These are phyloP conservation scores for Pipra filicauda DNA, from an alignment of 2,113 vertebrate genomes.

Conservation along the genomic window DNA sequence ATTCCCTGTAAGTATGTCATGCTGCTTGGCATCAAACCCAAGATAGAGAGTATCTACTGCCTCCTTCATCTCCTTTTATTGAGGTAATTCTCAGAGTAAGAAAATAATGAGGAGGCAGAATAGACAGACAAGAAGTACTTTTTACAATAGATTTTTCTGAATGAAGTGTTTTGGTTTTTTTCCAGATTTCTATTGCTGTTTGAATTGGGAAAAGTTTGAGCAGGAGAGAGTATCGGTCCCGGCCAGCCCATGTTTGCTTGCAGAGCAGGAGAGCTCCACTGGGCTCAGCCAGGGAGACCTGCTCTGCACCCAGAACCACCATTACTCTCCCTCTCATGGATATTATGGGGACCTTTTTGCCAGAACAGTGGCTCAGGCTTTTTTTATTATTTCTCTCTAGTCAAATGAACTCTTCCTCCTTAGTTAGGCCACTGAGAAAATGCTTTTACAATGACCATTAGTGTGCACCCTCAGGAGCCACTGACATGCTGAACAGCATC, in stretches of 20 bases:
- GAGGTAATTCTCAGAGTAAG: neutral
- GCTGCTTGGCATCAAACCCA: neutral
- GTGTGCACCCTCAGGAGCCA: neutral
- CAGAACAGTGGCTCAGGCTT: neutral
- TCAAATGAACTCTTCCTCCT: neutral
- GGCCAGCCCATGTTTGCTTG: accelerated
- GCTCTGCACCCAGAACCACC: neutral
- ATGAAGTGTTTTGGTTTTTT: neutral
- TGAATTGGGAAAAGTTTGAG: neutral
- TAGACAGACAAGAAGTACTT: neutral
- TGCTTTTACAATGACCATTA: neutral
- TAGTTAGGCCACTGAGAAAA: neutral
- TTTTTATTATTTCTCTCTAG: neutral
- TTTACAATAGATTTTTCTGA: neutral
- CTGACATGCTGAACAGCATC: neutral
- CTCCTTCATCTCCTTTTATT: neutral
- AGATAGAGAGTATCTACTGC: neutral
- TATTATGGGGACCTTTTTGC: neutral
- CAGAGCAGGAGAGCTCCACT: neutral
- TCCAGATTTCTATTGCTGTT: neutral
- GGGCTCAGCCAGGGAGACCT: neutral
- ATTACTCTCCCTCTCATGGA: neutral
- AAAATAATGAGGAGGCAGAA: neutral
- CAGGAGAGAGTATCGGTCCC: neutral
- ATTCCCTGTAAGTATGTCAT: neutral